phyloP scores from a whole-genome alignment of 2,888 invertebrate species.

The Thecocarcelia acutangulata region DNA sequence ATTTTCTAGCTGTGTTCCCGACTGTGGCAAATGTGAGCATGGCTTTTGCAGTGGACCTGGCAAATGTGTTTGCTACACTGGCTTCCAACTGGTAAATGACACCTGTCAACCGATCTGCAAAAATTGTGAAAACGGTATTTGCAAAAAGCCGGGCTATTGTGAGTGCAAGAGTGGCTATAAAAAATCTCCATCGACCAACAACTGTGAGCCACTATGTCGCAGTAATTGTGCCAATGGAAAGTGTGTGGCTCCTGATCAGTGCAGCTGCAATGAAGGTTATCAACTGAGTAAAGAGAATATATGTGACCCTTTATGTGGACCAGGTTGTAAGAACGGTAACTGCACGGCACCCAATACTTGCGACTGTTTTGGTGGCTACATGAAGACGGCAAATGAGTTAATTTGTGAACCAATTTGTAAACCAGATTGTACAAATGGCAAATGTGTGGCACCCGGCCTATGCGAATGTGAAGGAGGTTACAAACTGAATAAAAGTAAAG shows the following conservation, averaged over 20 bases:
- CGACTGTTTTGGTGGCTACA: conserved; percentile 63
- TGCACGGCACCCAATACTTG: conserved; percentile 67
- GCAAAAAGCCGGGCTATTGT: conserved; percentile 86
- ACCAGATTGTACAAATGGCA: conserved; percentile 72
- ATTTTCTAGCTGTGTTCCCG: conserved; percentile 75
- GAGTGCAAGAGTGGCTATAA: conserved; percentile 85
- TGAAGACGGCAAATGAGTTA: background rate
- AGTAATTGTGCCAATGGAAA: conserved; percentile 75
- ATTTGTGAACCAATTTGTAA: conserved; percentile 76
- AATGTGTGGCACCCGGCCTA: conserved; percentile 73
- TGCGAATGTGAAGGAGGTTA: conserved; percentile 74
- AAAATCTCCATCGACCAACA: conserved; percentile 36
- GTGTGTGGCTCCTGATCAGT: conserved; percentile 69
- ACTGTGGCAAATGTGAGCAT: conserved; percentile 75
- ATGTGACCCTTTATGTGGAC: conserved; percentile 66
- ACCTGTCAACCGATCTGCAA: conserved; percentile 38
- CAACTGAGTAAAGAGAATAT: conserved; percentile 6
- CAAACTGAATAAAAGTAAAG: conserved; percentile 63
- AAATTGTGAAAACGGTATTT: conserved; percentile 80
- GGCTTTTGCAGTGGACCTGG: conserved; percentile 76
- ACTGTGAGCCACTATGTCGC: conserved; percentile 77
- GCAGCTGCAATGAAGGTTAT: conserved; percentile 78
- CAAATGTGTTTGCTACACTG: conserved; percentile 74
- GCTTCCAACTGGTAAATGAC: conserved; percentile 61
- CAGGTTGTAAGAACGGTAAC: conserved; percentile 54